Conservation (phyloP, 2,113 vertebrate species). For the Labrus mixtus region DNA sequence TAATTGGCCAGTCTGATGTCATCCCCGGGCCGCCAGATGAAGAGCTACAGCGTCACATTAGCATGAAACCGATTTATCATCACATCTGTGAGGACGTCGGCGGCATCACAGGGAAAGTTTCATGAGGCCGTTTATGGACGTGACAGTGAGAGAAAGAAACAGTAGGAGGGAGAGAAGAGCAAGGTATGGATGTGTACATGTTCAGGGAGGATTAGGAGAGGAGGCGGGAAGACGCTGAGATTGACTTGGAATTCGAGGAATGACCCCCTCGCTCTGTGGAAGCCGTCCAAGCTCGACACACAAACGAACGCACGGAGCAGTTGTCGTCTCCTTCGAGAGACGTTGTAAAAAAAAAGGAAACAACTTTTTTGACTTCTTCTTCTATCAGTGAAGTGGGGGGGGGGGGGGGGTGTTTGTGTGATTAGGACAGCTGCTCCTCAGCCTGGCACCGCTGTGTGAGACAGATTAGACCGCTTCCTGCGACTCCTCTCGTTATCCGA, state of each 20-base stretch:
- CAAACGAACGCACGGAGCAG: conserved; percentile 13
- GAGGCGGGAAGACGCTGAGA: conserved; percentile 14
- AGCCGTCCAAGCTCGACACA: conserved; percentile 20
- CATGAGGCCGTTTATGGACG: no score
- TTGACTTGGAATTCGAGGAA: conserved; percentile 58
- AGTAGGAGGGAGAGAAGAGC: no score
- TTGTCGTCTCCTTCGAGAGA: neutral
- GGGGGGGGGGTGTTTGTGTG: conserved; percentile 19
- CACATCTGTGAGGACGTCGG: no score
- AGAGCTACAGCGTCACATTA: no score
- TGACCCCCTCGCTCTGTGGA: conserved; percentile 23
- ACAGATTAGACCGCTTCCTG: neutral
- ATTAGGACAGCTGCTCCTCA: conserved; percentile 40
- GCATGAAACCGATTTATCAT: no score
- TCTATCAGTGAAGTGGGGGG: neutral
- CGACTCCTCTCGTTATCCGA: neutral
- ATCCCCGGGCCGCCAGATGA: no score
- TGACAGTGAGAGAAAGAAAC: no score
- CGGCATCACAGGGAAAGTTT: no score
- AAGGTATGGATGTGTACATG: neutral
- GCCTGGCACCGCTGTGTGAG: conserved; percentile 35
- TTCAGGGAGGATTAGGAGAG: conserved; percentile 2
- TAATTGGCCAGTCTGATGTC: no score
- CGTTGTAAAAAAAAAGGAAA: conserved; percentile 11
- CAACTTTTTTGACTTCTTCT: neutral